Conservation (phyloP, 2,888 invertebrate genomes). For the Micoletzkya japonica region DNA sequence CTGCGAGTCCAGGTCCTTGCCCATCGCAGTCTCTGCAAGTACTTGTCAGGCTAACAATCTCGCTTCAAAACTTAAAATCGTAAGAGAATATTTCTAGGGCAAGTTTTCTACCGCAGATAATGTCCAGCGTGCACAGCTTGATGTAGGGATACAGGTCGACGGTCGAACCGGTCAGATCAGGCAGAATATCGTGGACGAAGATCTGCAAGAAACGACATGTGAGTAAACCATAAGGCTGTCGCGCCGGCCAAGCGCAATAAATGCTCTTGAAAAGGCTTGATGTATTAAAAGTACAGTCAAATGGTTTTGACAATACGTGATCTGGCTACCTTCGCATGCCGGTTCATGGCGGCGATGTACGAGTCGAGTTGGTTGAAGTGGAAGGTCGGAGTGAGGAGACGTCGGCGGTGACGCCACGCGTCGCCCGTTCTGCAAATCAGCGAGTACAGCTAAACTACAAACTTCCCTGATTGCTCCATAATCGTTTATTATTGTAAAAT, state of each 20-base stretch:
- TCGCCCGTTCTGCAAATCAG: conserved; percentile 23
- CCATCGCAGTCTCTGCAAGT: conserved; percentile 25
- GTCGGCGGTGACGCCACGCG: conserved; percentile 12
- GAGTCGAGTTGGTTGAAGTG: conserved; percentile 20
- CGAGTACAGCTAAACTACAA: too few species aligned
- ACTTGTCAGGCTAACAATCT: neutral
- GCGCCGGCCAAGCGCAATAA: neutral
- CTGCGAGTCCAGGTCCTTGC: conserved; percentile 22
- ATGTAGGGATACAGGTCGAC: conserved; percentile 21
- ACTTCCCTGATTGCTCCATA: too few species aligned
- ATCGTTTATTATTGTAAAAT: too few species aligned
- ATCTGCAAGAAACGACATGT: neutral
- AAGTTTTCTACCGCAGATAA: conserved; percentile 12
- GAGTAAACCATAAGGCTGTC: too few species aligned
- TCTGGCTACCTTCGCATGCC: conserved; percentile 17
- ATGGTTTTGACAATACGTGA: neutral
- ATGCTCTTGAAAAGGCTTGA: neutral
- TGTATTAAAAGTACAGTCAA: neutral
- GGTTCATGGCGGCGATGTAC: conserved; percentile 18
- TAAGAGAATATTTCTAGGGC: neutral
- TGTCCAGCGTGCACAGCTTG: conserved; percentile 23
- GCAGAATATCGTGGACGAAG: conserved; percentile 7
- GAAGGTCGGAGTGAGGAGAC: conserved; percentile 25
- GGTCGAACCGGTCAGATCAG: neutral
- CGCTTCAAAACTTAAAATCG: neutral